Evolutionary conservation across 30 jellyfish, hydroid and myxozoan genomes (phyloP).

Genomic region (Aurelia sp.): DNA sequence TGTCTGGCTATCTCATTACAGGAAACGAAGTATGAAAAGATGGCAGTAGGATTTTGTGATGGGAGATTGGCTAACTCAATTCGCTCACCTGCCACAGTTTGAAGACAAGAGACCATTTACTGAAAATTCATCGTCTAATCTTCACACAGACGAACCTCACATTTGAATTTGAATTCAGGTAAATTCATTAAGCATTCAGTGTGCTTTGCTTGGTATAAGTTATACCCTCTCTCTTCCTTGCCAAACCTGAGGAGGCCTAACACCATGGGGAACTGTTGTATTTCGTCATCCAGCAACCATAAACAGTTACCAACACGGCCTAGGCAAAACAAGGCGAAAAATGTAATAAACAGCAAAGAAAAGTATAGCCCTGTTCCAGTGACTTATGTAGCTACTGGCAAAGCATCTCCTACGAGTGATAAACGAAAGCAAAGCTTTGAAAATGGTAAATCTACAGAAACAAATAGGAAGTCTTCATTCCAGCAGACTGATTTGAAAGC

Average conservation of each 20-base stretch:
- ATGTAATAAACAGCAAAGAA: conserved; percentile 31
- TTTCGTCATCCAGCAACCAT: conserved; percentile 38
- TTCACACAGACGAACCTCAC: background rate
- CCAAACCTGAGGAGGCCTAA: background rate
- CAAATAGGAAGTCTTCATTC: background rate
- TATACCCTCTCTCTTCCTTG: background rate
- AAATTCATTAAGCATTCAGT: background rate
- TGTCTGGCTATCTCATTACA: conserved; percentile 13
- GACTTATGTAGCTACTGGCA: conserved; percentile 25
- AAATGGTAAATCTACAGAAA: conserved; percentile 27
- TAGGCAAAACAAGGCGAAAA: conserved; percentile 9
- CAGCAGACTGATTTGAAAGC: conserved; percentile 1
- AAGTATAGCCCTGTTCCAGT: conserved; percentile 28
- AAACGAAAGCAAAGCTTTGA: conserved; percentile 34
- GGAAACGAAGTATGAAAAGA: conserved; percentile 62
- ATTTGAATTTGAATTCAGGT: background rate
- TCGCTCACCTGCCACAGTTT: conserved; percentile 61
- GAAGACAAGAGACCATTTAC: conserved; percentile 58
- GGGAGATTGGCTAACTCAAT: conserved; percentile 4
- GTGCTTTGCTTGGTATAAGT: conserved; percentile 5
- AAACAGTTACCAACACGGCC: conserved; percentile 33
- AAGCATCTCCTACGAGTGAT: conserved; percentile 9
- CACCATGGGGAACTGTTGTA: conserved; percentile 53
- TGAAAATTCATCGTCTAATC: conserved; percentile 4
- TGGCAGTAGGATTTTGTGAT: conserved; percentile 50